phyloP scores from a whole-genome alignment of 2,888 invertebrate species.

The Apoda limacodes region DNA sequence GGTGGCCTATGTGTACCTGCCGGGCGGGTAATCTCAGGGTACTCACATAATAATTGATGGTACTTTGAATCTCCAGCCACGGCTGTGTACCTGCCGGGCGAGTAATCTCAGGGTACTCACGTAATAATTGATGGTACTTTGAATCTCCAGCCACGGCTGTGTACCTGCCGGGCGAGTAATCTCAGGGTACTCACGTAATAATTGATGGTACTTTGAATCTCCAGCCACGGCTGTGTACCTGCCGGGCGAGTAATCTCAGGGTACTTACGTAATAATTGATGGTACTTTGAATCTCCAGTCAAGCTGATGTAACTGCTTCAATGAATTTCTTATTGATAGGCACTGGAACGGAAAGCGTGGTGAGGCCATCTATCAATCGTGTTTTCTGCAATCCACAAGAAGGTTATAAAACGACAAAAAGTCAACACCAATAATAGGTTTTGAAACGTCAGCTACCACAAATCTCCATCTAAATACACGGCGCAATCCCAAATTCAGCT shows the following conservation, averaged over 20 bases:
- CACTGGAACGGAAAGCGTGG: constrained; percentile 6
- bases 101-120: no score
- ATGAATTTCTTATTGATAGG: no score
- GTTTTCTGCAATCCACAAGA: constrained; percentile 23
- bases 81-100: background rate
- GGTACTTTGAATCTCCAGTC: background rate
- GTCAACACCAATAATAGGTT: constrained; percentile 29
- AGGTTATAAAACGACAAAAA: constrained; percentile 26
- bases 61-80: background rate
- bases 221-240: no score
- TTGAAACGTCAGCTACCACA: constrained; percentile 6
- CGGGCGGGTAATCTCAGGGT: no score
- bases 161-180: background rate
- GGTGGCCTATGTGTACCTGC: constrained; percentile 1
- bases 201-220: no score
- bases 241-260: no score
- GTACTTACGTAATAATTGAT: no score
- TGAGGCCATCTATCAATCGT: constrained; percentile 16
- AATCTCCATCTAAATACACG: no score
- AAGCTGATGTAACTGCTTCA: background rate
- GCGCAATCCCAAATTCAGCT: no score
- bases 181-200: no score
- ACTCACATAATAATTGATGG: no score
- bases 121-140: no score
- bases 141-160: background rate